A percentile compares a stretch with the other conserved stretches of the same genome.
Evolutionary conservation across 2,113 vertebrate genomes (phyloP).

Genomic region (Sigmodon hispidus): DNA sequence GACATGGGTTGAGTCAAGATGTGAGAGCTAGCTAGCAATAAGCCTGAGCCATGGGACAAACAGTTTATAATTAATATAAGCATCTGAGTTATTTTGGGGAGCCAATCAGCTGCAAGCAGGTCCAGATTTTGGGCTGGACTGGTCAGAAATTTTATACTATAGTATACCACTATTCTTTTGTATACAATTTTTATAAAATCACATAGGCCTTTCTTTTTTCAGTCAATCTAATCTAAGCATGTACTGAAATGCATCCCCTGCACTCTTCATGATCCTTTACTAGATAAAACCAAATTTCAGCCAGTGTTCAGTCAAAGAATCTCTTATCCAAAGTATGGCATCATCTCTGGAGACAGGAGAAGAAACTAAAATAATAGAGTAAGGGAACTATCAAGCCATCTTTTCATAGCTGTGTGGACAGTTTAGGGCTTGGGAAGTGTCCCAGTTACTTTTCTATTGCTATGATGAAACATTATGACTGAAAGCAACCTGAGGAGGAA

Average conservation of each 20-base stretch:
- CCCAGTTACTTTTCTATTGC: neutral
- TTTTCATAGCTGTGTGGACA: neutral
- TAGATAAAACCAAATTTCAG: neutral
- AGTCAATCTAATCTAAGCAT: neutral
- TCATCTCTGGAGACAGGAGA: neutral
- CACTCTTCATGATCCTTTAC: neutral
- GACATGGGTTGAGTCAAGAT: too few species aligned
- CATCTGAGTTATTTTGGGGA: too few species aligned
- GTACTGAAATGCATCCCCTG: neutral
- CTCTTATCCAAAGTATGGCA: neutral
- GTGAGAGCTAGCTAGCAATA: too few species aligned
- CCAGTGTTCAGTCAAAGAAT: neutral
- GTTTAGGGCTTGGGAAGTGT: neutral
- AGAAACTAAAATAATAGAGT: conserved; percentile 12
- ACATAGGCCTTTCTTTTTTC: neutral
- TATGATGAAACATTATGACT: neutral
- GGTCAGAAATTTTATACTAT: too few species aligned
- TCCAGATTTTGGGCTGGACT: too few species aligned
- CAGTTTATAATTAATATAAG: too few species aligned
- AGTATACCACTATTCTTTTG: too few species aligned
- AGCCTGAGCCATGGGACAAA: too few species aligned
- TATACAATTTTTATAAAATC: neutral
- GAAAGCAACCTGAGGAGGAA: neutral
- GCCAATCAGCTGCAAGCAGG: too few species aligned
- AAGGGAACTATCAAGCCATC: neutral